Conservation (phyloP, 1,140 invertebrate species). For the Cotesia vestalis region DNA sequence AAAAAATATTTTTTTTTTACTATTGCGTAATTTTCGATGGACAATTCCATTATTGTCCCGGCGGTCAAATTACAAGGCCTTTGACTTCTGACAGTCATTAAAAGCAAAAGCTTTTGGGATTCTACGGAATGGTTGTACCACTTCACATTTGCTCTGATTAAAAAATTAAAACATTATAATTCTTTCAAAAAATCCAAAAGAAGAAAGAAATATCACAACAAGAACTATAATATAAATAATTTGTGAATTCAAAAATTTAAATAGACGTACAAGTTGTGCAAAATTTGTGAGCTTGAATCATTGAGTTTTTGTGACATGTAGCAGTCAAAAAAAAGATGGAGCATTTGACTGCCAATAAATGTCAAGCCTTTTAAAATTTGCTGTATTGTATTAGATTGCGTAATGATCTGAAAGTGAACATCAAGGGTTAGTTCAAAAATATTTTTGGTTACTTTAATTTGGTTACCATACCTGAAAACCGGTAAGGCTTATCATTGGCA, state of each 20-base stretch:
- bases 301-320: slow-evolving; percentile 38
- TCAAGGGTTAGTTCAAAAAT: no score
- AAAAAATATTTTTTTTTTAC: background rate
- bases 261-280: slow-evolving; percentile 24
- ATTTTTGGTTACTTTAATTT: no score
- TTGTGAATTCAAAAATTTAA: no score
- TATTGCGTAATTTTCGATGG: slow-evolving; percentile 25
- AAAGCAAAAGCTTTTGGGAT: slow-evolving; percentile 37
- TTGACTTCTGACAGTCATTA: slow-evolving; percentile 34
- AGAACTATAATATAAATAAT: no score
- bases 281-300: slow-evolving; percentile 35
- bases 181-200: background rate
- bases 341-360: slow-evolving; percentile 19
- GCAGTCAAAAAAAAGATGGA: slow-evolving; percentile 40
- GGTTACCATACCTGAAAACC: slow-evolving; percentile 44
- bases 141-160: background rate
- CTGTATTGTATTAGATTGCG: background rate
- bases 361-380: slow-evolving; percentile 2
- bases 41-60: slow-evolving; percentile 32
- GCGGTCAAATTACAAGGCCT: slow-evolving; percentile 34
- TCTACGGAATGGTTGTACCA: slow-evolving; percentile 36
- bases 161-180: background rate
- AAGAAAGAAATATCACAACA: background rate
- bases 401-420: background rate
- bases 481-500: slow-evolving; percentile 48